These are phyloP conservation scores for Premnoplex brunnescens DNA, from an alignment of 2,797 vertebrate species.

Conservation along the genomic window DNA sequence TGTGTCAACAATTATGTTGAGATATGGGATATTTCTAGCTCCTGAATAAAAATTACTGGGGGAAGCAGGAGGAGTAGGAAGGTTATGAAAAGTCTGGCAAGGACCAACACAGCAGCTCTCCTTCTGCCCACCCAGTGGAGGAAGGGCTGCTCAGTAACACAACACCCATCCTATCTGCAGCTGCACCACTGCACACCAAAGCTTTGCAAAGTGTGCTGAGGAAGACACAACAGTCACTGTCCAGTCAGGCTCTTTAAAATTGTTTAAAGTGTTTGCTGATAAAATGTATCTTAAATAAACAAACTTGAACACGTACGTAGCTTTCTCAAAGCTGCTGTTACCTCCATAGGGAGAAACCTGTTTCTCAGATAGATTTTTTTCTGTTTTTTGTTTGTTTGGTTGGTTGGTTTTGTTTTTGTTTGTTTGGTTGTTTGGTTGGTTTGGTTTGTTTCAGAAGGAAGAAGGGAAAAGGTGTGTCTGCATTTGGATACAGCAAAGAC, in stretches of 20 bases:
- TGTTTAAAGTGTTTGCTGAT: neutral
- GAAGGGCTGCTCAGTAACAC: neutral
- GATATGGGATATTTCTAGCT: neutral
- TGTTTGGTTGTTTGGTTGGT: too few species aligned
- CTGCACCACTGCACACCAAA: neutral
- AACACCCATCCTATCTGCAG: neutral
- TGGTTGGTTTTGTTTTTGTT: neutral
- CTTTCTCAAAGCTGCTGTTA: neutral
- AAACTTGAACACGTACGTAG: neutral
- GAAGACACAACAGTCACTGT: neutral
- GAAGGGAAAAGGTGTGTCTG: neutral
- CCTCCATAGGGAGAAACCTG: neutral
- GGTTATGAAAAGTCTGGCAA: neutral
- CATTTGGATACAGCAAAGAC: neutral
- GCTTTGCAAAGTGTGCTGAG: neutral
- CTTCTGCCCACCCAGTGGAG: neutral
- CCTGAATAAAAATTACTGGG: neutral
- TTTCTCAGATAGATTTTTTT: neutral
- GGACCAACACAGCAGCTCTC: neutral
- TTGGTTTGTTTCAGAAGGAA: neutral
- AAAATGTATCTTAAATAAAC: neutral
- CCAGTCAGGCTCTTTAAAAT: neutral
- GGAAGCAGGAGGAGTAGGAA: neutral
- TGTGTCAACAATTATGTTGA: neutral
- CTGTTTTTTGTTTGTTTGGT: neutral